Conservation (phyloP, 1,140 invertebrate genomes). For the Tetragonula clypearis region DNA sequence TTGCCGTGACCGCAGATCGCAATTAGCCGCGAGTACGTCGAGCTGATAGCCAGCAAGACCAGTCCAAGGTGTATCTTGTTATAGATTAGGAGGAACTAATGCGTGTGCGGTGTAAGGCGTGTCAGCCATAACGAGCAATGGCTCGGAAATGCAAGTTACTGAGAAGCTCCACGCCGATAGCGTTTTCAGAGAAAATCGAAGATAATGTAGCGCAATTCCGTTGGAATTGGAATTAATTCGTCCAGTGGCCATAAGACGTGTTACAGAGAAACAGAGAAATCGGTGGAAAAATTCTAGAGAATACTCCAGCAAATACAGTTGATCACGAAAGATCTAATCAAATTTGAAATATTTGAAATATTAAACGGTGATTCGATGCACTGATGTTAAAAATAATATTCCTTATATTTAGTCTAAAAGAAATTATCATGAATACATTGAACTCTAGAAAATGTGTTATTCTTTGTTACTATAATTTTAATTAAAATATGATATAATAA, state of each 20-base stretch:
- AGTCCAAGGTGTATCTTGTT: neutral
- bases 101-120: constrained; percentile 17
- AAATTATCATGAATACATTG: no score
- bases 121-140: constrained; percentile 23
- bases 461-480: no score
- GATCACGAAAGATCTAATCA: no score
- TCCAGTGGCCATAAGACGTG: no score
- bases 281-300: neutral
- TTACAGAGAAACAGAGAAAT: no score
- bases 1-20: constrained; percentile 30
- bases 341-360: no score
- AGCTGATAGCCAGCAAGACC: constrained; percentile 9
- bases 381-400: no score
- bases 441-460: no score
- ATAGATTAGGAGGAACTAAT: constrained; percentile 26
- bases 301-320: no score
- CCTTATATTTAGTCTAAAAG: no score
- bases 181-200: neutral
- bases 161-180: neutral
- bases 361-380: no score
- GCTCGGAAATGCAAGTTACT: neutral
- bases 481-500: no score
- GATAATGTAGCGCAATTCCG: neutral
- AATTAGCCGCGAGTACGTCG: constrained; percentile 28
- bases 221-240: neutral